Evolutionary conservation across 1,140 invertebrate species (phyloP), one percentile per base, ranked within the genome.

Genomic region (Mya arenaria): DNA sequence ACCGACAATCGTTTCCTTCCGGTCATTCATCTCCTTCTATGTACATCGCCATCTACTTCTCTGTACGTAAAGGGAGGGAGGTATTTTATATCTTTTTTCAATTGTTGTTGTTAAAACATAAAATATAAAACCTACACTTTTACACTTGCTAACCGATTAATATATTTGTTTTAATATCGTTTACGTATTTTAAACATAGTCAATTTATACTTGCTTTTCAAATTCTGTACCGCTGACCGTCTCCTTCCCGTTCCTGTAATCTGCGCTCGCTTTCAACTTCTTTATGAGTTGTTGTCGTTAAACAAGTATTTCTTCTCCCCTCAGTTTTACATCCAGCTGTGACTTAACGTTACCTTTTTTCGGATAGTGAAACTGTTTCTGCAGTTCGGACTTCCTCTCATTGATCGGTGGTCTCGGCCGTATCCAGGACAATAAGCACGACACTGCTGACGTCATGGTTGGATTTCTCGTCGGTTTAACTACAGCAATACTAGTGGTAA

Each of bases 341-440:
- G 84, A 63, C 79, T 87, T 30, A 73, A 72, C 13, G 55, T 87
- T 13, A 63, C 60, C 17, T 83, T 79, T 63, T 82, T 81, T 1
- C 68, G 62, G 4, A 92, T 97, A 25, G 89, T 97, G 17, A 95
- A 94, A 77, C 96, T 96, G 88, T 94, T 95, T 15, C 89, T 97
- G 15, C 97, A 91, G 74, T 82, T 84, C 56, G 34, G 84, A 55
- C 89, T 91, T 95, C 89, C 92, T 96, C 87, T 95, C 97, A 19
- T 41, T 87, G 13, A 63, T 85, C 17, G 75, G 69, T 58, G 72
- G 81, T 4, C 23, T 89, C 19, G 96, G 96, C 8, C 94, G 97
- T 36, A 95, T 99, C 19, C 96, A 96, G 0, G 96, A 99, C 94
- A 97, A 98, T 92, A 98, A 98, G 92, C 98, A 99, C 93, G 98